Conservation (phyloP, 2,888 invertebrate species). For the Diarsia dahlii region DNA sequence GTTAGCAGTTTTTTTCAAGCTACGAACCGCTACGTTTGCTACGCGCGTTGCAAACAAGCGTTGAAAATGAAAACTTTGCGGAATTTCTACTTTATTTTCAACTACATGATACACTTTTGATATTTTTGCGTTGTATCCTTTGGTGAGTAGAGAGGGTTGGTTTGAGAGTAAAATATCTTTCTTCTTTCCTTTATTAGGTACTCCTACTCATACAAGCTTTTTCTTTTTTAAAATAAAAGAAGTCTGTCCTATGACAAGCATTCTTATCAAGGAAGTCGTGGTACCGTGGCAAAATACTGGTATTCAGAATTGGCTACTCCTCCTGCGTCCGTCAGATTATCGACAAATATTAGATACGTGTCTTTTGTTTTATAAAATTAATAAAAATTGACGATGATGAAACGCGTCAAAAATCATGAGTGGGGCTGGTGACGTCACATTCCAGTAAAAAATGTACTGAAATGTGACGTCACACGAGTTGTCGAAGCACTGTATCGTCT, state of each 20-base stretch:
- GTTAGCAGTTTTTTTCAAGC: slow-evolving; percentile 53
- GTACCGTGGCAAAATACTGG: not conserved
- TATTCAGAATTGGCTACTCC: too few species aligned
- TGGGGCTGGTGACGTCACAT: too few species aligned
- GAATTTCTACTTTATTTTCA: slow-evolving; percentile 43
- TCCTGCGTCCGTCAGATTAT: too few species aligned
- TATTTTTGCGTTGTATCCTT: slow-evolving; percentile 43
- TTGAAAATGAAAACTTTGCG: slow-evolving; percentile 58
- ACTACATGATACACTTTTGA: slow-evolving; percentile 46
- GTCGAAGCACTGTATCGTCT: too few species aligned
- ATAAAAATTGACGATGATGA: too few species aligned
- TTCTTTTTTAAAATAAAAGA: not conserved
- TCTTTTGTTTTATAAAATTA: too few species aligned
- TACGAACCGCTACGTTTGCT: slow-evolving; percentile 50
- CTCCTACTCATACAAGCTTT: not conserved
- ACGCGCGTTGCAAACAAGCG: slow-evolving; percentile 64
- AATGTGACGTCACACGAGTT: too few species aligned
- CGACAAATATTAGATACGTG: too few species aligned
- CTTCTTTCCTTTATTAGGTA: not conserved
- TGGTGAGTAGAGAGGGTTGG: not conserved
- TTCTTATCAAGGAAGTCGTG: not conserved
- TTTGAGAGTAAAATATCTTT: not conserved
- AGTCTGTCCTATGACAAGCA: not conserved
- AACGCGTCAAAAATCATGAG: too few species aligned
- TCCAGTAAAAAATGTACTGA: too few species aligned